phyloP scores from a whole-genome alignment of 2,888 invertebrate genomes.

The Lasioglossum villosulum region DNA sequence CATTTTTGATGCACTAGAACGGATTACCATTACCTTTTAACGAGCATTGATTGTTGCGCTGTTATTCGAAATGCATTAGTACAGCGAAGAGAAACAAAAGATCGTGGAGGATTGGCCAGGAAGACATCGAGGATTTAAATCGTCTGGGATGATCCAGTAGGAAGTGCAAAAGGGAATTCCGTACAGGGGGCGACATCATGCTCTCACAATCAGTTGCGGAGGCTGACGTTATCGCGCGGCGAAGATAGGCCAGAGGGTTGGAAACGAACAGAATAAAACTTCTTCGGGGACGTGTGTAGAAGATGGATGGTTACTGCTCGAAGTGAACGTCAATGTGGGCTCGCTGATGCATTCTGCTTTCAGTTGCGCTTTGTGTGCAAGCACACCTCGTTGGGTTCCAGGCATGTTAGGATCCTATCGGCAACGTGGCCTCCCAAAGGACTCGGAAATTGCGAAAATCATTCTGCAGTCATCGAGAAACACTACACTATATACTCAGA shows the following conservation, averaged over 20 bases:
- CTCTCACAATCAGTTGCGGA: slow-evolving; percentile 69
- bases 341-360: slow-evolving; percentile 51
- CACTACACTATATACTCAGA: neutral
- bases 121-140: slow-evolving; percentile 67
- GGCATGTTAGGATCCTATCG: slow-evolving; percentile 71
- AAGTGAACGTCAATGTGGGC: slow-evolving; percentile 40
- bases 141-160: slow-evolving; percentile 63
- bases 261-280: slow-evolving; percentile 75
- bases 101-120: slow-evolving; percentile 49
- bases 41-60: too few relatives aligned
- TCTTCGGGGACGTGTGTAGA: slow-evolving; percentile 69
- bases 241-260: slow-evolving; percentile 64
- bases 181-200: slow-evolving; percentile 65
- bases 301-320: slow-evolving; percentile 76
- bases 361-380: slow-evolving; percentile 33
- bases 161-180: slow-evolving; percentile 64
- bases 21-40: too few relatives aligned
- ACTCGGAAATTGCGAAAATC: slow-evolving; percentile 39
- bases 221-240: slow-evolving; percentile 67
- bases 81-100: slow-evolving; percentile 18
- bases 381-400: slow-evolving; percentile 54
- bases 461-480: slow-evolving; percentile 8
- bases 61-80: neutral
- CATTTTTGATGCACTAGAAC: too few relatives aligned
- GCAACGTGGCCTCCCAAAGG: slow-evolving; percentile 42